Percentiles rank a stretch among this genome's conserved stretches.
phyloP scores from a whole-genome alignment of 2,888 invertebrate species.

The Tineola bisselliella region DNA sequence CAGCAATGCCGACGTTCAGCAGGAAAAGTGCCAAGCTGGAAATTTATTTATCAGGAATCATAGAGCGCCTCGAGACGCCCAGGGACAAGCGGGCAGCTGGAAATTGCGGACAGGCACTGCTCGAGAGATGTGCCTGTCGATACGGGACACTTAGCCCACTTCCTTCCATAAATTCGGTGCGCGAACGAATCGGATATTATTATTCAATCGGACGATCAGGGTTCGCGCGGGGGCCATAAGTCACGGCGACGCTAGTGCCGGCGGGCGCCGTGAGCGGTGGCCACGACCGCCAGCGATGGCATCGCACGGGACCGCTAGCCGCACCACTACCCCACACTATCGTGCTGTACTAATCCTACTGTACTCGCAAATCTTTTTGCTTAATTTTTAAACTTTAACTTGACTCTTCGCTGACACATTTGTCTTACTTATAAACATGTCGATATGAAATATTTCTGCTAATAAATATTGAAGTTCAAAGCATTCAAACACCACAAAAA shows the following conservation, averaged over 20 bases:
- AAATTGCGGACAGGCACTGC: constrained; percentile 42
- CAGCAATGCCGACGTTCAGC: constrained; percentile 35
- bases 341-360: constrained; percentile 6
- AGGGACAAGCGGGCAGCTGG: constrained; percentile 38
- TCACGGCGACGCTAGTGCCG: constrained; percentile 63
- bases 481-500: too few relatives aligned
- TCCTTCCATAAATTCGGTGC: constrained; percentile 66
- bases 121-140: constrained; percentile 46
- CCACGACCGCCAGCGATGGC: constrained; percentile 52
- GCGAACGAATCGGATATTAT: constrained; percentile 64
- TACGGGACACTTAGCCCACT: constrained; percentile 58
- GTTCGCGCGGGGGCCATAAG: constrained; percentile 64
- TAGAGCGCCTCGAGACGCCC: constrained; percentile 28
- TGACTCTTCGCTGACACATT: too few relatives aligned
- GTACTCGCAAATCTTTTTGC: neutral
- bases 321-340: constrained; percentile 12
- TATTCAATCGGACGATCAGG: constrained; percentile 66
- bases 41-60: constrained; percentile 54
- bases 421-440: too few relatives aligned
- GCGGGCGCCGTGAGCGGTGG: constrained; percentile 63
- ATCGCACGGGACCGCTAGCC: constrained; percentile 26
- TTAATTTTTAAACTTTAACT: neutral
- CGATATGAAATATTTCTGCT: too few relatives aligned
- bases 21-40: constrained; percentile 33
- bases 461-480: too few relatives aligned